Base-by-base conservation (phyloP, 1,140 invertebrate genomes). In the Trichogramma pretiosum region DNA sequence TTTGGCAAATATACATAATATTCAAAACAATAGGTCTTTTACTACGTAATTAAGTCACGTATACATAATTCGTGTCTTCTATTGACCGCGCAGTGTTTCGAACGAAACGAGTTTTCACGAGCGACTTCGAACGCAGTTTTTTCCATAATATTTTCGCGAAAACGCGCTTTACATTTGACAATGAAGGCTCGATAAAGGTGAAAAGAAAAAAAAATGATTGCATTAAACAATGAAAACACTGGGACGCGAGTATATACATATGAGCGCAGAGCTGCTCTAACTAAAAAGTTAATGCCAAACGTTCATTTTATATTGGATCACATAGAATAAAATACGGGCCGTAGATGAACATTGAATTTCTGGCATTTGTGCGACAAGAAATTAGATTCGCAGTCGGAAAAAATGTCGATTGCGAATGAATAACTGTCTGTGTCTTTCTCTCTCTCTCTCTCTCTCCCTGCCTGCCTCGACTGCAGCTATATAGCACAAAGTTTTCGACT, bases 121-220 rank as follows among this genome's bases (percentile, higher is more conserved):
- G n/a, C n/a, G n/a, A n/a, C n/a, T n/a, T n/a, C n/a, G n/a, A n/a
- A n/a, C n/a, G n/a, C n/a, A n/a, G n/a, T n/a, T n/a, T n/a, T n/a
- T n/a, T n/a, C n/a, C n/a, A n/a, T n/a, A n/a, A n/a, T n/a, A n/a
- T n/a, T n/a, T n/a, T n/a, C n/a, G n/a, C n/a, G n/a, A n/a, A n/a
- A n/a, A n/a, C n/a, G n/a, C n/a, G n/a, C n/a, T 28, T 28, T 28
- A 28, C 24, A 28, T 11, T 11, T 28, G 24, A 5, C 24, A 28
- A 7, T 28, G 24, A 5, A 28, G 11, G 24, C 24, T 28, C n/a
- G n/a, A n/a, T n/a, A n/a, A n/a, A n/a, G n/a, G n/a, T n/a, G n/a
- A n/a, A n/a, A 45, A 43, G 32, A 43, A 30, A n/a, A 43, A 44
- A 48, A 50, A 50, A 39, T 44, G 38, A 50, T 50, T 38, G 21